These are phyloP conservation scores for Larimichthys polyactis DNA, from an alignment of 2,113 vertebrate species.

Conservation along the genomic window DNA sequence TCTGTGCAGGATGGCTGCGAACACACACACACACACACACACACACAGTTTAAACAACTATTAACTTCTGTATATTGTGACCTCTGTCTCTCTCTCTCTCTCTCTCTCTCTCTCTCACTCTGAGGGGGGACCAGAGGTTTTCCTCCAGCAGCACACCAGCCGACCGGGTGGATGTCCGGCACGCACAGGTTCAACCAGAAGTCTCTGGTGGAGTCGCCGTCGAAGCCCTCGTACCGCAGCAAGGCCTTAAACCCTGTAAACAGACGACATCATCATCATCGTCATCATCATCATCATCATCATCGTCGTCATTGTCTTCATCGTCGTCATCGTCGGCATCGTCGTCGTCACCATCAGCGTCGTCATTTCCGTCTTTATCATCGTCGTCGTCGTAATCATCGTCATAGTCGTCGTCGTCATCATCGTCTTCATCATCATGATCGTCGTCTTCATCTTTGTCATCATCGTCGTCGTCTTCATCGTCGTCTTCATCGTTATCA, in stretches of 20 bases:
- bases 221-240: constrained; percentile 93
- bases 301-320: no score
- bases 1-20: constrained; percentile 92
- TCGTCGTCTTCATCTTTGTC: no score
- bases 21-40: background rate
- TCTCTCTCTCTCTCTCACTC: constrained; percentile 48
- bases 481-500: no score
- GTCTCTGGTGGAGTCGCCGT: constrained; percentile 90
- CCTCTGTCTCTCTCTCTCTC: no score
- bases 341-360: no score
- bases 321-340: no score
- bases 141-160: constrained; percentile 94
- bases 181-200: constrained; percentile 94
- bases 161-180: constrained; percentile 93
- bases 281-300: background rate
- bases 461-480: no score
- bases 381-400: no score
- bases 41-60: background rate
- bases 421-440: no score
- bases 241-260: constrained; percentile 90
- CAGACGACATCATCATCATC: background rate
- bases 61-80: no score
- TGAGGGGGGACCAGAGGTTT: constrained; percentile 93
- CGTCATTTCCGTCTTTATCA: no score
- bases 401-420: no score